Percentiles rank a stretch among this genome's conserved stretches.
Conservation (phyloP, 2,797 vertebrate genomes). For the Pseudopleuronectes americanus region DNA sequence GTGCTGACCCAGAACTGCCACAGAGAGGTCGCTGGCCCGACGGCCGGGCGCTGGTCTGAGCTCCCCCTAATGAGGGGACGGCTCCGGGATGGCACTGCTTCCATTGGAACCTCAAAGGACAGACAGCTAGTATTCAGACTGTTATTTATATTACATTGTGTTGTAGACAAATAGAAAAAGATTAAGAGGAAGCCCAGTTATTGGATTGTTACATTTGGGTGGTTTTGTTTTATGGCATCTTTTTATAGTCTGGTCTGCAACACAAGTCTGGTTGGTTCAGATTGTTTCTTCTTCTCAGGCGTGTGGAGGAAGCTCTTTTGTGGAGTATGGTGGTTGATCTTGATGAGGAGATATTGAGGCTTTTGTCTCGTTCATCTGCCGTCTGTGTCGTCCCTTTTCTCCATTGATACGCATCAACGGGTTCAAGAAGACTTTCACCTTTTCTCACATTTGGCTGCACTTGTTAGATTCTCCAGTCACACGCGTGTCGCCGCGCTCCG, state of each 20-base stretch:
- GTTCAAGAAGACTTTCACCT: conserved; percentile 38
- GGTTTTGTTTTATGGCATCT: conserved; percentile 44
- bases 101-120: conserved; percentile 66
- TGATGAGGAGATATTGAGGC: conserved; percentile 44
- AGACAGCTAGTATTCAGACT: conserved; percentile 30
- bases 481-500: conserved; percentile 39
- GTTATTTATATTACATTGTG: conserved; percentile 48
- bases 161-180: conserved; percentile 6
- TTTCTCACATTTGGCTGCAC: conserved; percentile 46
- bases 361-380: conserved; percentile 60
- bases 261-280: conserved; percentile 14
- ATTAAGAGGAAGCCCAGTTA: conserved; percentile 31
- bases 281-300: no score
- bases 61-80: conserved; percentile 69
- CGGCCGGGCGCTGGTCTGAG: conserved; percentile 41
- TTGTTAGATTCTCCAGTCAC: conserved; percentile 49
- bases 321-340: conserved; percentile 39
- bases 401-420: conserved; percentile 54
- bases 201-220: conserved; percentile 40
- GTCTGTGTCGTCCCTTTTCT: conserved; percentile 38
- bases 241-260: conserved; percentile 31
- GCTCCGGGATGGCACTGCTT: conserved; percentile 60
- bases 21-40: conserved; percentile 56
- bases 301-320: conserved; percentile 40
- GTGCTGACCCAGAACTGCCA: conserved; percentile 81